Evolutionary conservation across 2,888 invertebrate species (phyloP), one percentile per base, ranked within the genome.

Genomic region (Caradrina clavipalpis): DNA sequence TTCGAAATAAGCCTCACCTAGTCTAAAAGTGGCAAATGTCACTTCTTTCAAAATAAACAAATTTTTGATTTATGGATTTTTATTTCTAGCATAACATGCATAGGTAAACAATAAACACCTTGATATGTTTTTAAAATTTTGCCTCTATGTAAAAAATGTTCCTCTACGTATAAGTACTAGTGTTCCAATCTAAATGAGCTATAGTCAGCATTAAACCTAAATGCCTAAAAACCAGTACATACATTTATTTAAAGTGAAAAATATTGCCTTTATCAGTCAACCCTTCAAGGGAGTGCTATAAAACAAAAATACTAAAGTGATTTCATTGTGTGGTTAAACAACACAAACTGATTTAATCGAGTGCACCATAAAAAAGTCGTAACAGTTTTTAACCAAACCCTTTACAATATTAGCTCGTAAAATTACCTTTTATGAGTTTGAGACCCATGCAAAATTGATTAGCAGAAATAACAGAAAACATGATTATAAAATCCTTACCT

Each of bases 401-500:
- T n/a, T 11, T 19, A 15, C n/a, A 51, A 53, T 70, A 76, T 59
- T 57, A 39, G 45, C 45, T 59, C 71, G 55, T 49, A 59, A 70
- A 65, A 61, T 8, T n/a, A 42, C 55, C 22, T 62, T 69, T 69
- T 54, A 80, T 53, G 61, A 55, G 26, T 55, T 49, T 45, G 45
- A 59, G 62, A 60, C 35, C 31, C 31, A 62, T 51, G 47, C 47
- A 53, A 10, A 10, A 70, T 76, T 66, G 22, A 69, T 65, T 55
- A 42, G 17, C 1, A 53, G 19, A 45, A 45, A 17, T 45, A 15
- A 45, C 10, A 65, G 15, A 49, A 69, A 60, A 22, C 10, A 55
- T 57, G 49, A 73, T 35, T 45, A 57, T 51, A 60, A 45, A 50
- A 54, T 39, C 50, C 72, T 80, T 89, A 95, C 98, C 96, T 99